Evolutionary conservation across 2,888 invertebrate species (phyloP), one percentile per base, ranked within the genome.

Genomic region (Torymus aiolomorphi): DNA sequence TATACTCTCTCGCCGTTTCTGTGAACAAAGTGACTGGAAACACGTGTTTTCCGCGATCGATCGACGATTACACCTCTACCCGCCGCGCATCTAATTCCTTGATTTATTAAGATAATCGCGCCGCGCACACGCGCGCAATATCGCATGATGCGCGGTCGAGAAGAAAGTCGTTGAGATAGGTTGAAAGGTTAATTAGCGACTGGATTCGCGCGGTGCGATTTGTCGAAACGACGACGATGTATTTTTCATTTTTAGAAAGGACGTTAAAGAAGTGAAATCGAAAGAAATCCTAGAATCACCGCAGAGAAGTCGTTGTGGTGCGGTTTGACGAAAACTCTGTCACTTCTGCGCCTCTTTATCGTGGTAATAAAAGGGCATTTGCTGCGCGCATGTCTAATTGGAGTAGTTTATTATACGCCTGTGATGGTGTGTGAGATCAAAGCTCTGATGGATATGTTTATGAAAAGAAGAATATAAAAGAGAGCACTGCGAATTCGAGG

Each of bases 121-220:
- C 2, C 3, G 31, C 31, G 8, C 31, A 3, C 3, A 24, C 3
- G 24, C 24, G 24, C n/a, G n/a, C n/a, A n/a, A n/a, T n/a, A n/a
- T n/a, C 31, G 31, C 8, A 8, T 59, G 51, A 57, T 5, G 62
- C 14, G 31, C 16, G 54, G 42, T 20, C 2, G 1, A 56, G 14
- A 73, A 66, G 66, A 75, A 75, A 66, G 66, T 66, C 16, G 12
- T 56, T 11, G 20, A 54, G n/a, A 12, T 49, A 69, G 54, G 59
- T 76, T 57, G 66, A 76, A 62, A 76, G 69, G 76, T 76, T 76
- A 76, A 76, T 76, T 69, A 76, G 59, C 51, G 57, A 13, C 14
- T 49, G 66, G 14, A 31, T 52, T 54, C 51, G n/a, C 42, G 51
- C 20, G 51, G 16, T 14, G 16, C 52, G 62, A 73, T 73, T 73